Evolutionary conservation across 1,140 invertebrate species (phyloP), one percentile per base, ranked within the genome.

Genomic region (Temnothorax nylanderi): DNA sequence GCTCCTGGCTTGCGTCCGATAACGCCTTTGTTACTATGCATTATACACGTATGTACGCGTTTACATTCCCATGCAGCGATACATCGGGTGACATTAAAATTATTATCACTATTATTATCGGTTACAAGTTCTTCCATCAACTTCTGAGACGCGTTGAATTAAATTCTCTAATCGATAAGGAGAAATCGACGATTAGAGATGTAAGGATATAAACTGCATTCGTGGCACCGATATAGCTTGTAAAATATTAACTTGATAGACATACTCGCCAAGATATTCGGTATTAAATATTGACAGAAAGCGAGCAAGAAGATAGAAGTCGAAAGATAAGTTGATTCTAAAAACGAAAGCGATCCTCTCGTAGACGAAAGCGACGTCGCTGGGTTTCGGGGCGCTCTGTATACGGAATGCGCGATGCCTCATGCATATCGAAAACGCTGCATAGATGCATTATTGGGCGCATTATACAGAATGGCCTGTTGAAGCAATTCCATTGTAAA

Each of bases 401-500:
- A 26, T 58, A 72, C 11, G 26, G 65, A 51, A 72, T n/a, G 5
- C 81, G 62, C 71, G 77, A 74, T 81, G 82, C 86, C 47, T 51
- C 77, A 18, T 88, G 77, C 80, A 82, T 86, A 87, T 87, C 90
- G 74, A 76, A 65, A 76, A 49, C 75, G 62, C 54, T 74, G 72
- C 72, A 58, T 49, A 75, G 84, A 90, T 88, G 89, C 85, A 88
- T 90, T 90, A 90, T 91, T 90, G 86, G 67, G 13, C 54, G 67
- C 75, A 86, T 91, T 90, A 91, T 74, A 58, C 51, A 47, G 85
- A 75, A 87, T 60, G 78, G 41, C 49, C 81, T 85, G 89, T 90
- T 86, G 89, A 87, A 77, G 69, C 87, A 54, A 65, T 88, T 75
- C 81, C 81, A 89, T 91, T 91, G 87, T 91, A 91, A 91, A 91